Percentiles rank a stretch among this genome's conserved stretches.
Evolutionary conservation across 2,888 invertebrate genomes (phyloP).

Genomic region (Caenorhabditis afra): DNA sequence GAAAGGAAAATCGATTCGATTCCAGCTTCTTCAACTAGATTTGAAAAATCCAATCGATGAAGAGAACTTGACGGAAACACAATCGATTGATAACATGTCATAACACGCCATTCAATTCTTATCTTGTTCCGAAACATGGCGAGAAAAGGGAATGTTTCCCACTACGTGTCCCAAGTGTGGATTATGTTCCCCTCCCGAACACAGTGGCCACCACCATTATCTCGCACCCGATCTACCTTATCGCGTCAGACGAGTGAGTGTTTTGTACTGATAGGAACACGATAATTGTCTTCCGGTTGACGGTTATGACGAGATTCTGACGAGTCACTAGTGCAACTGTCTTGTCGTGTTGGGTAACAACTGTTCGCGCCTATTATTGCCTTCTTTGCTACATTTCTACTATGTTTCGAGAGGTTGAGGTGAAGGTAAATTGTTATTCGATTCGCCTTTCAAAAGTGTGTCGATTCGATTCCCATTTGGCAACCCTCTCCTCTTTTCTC

Average conservation of each 20-base stretch:
- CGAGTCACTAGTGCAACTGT: conserved; percentile 50
- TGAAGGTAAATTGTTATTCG: not conserved
- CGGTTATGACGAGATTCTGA: conserved; percentile 52
- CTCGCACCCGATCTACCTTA: conserved; percentile 36
- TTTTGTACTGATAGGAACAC: conserved; percentile 54
- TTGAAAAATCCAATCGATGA: not conserved
- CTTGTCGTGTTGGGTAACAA: conserved; percentile 39
- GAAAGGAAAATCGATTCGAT: not conserved
- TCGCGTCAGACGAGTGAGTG: conserved; percentile 41
- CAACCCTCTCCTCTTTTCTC: not conserved
- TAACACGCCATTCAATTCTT: too few relatives aligned
- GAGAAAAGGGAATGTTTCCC: too few relatives aligned
- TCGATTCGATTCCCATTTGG: not conserved
- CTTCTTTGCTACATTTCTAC: not conserved
- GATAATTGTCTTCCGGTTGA: conserved; percentile 61
- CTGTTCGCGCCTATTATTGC: not conserved
- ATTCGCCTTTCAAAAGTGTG: too few relatives aligned
- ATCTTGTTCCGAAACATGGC: too few relatives aligned
- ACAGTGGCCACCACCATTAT: conserved; percentile 9
- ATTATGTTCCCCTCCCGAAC: conserved; percentile 24
- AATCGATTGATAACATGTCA: too few relatives aligned
- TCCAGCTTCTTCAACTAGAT: not conserved
- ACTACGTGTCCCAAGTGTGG: conserved; percentile 20
- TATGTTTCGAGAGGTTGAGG: not conserved
- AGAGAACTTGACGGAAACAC: not conserved